Percentiles rank a stretch among this genome's conserved stretches.
phyloP scores from a whole-genome alignment of 2,888 invertebrate species.

The Chloroclysta siterata region DNA sequence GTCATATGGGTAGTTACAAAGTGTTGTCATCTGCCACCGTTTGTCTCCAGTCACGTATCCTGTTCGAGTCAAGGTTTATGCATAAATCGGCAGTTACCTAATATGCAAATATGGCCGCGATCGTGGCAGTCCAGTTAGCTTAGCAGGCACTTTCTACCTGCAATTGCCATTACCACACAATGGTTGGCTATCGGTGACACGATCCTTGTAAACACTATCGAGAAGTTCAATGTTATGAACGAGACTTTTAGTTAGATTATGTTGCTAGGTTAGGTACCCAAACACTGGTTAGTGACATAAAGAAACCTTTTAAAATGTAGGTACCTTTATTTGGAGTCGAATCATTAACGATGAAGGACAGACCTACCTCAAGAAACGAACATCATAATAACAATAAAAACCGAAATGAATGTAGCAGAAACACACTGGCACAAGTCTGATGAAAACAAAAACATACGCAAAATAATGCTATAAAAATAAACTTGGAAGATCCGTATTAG shows the following conservation, averaged over 20 bases:
- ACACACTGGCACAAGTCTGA: too few relatives aligned
- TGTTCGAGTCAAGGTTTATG: conserved; percentile 35
- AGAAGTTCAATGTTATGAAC: conserved; percentile 27
- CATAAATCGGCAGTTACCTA: conserved; percentile 63
- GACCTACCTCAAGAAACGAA: neutral
- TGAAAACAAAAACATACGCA: too few relatives aligned
- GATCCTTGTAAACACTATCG: conserved; percentile 38
- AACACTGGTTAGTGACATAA: too few relatives aligned
- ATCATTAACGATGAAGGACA: too few relatives aligned
- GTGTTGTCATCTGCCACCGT: conserved; percentile 13
- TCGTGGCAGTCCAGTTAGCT: conserved; percentile 72
- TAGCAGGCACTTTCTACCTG: conserved; percentile 73
- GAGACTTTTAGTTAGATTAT: conserved; percentile 1
- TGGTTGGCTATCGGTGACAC: conserved; percentile 55
- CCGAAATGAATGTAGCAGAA: too few relatives aligned
- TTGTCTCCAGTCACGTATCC: conserved; percentile 37
- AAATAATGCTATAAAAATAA: too few relatives aligned
- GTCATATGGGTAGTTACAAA: neutral
- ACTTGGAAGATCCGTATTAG: too few relatives aligned
- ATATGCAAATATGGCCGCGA: conserved; percentile 69
- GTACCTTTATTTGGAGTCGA: too few relatives aligned
- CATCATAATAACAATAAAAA: too few relatives aligned
- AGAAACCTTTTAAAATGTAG: too few relatives aligned
- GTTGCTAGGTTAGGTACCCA: neutral
- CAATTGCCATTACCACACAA: conserved; percentile 71